Base-by-base conservation (phyloP, 2,113 vertebrate genomes). In the Camarhynchus parvulus region DNA sequence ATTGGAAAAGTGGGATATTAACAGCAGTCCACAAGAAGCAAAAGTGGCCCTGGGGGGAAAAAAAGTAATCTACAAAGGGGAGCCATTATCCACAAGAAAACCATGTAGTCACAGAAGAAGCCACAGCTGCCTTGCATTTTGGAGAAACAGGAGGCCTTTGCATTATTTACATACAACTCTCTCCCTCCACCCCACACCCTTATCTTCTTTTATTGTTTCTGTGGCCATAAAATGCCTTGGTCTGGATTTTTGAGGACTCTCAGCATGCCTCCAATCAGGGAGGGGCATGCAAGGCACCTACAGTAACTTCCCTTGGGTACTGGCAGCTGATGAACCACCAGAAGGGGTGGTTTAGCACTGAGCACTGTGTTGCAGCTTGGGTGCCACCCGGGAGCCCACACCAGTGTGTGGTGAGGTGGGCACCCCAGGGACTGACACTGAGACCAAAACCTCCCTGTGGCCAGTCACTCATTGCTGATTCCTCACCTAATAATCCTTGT, bases 251-350 rank as follows among this genome's bases (percentile, higher is more conserved):
- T 1, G 10, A 56, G 62, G 41, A 12, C 59, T 27, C 19, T 41
- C 17, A 49, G 27, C 23, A 44, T 2, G 2, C 9, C 30, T 52
- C 30, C 0, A 0, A 5, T 21, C 20, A 85, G 47, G 20, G 13
- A 55, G 33, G 76, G n/a, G 15, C 9, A 55, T 0, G 1, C 15
- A 31, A 87, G 46, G 18, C 39, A 86, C 30, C 63, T 39, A 31
- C 42, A 73, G 33, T 17, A 66, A 81, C 12, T 30, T 25, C 44
- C n/a, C 42, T 24, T 56, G 50, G 11, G 15, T 31, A 7, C 37
- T 41, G 28, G n/a, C 23, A 94, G 66, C 42, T 41, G 31, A 58
- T n/a, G 44, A 53, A 8, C 8, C 59, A 69, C 18, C 59, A 52
- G 44, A 63, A 59, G 58, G 16, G 23, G 15, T 25, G n/a, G 7